These are phyloP conservation scores for Poicephalus gulielmi DNA, from an alignment of 2,113 vertebrate species.

Conservation along the genomic window DNA sequence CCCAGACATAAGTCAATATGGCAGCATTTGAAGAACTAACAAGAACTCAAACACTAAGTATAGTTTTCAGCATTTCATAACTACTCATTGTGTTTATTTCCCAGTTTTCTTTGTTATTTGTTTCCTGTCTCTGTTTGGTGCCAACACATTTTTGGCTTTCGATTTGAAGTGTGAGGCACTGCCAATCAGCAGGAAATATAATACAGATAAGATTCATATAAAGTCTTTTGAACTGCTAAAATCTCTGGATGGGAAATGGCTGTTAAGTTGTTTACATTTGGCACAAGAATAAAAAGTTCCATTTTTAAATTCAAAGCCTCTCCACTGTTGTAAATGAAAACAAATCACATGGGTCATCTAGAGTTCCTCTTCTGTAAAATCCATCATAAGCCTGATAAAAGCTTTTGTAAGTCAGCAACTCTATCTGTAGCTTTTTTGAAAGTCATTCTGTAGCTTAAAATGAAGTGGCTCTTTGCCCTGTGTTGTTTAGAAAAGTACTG, in stretches of 20 bases:
- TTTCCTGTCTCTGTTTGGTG: constrained; percentile 72
- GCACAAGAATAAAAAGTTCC: constrained; percentile 77
- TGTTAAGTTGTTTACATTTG: constrained; percentile 80
- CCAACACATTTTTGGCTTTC: constrained; percentile 76
- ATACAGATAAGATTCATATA: constrained; percentile 79
- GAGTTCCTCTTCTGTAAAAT: constrained; percentile 71
- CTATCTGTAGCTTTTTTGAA: constrained; percentile 70
- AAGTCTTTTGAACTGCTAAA: constrained; percentile 79
- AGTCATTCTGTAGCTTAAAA: constrained; percentile 61
- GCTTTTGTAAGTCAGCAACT: constrained; percentile 68
- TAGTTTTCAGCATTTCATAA: constrained; percentile 72
- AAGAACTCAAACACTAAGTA: constrained; percentile 55
- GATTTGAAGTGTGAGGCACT: constrained; percentile 62
- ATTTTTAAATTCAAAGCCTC: constrained; percentile 77
- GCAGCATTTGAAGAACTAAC: constrained; percentile 52
- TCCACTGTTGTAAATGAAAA: constrained; percentile 75
- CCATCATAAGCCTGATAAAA: constrained; percentile 72
- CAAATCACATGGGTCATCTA: constrained; percentile 73
- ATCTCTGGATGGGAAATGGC: constrained; percentile 74
- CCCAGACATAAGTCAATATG: constrained; percentile 68
- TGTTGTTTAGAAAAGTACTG: constrained; percentile 37
- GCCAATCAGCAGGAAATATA: constrained; percentile 80
- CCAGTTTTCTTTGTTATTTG: constrained; percentile 75
- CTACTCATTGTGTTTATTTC: constrained; percentile 72
- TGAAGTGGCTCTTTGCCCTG: neutral